Conservation (phyloP, 2,797 vertebrate species). For the Silurus lanzhouensis region DNA sequence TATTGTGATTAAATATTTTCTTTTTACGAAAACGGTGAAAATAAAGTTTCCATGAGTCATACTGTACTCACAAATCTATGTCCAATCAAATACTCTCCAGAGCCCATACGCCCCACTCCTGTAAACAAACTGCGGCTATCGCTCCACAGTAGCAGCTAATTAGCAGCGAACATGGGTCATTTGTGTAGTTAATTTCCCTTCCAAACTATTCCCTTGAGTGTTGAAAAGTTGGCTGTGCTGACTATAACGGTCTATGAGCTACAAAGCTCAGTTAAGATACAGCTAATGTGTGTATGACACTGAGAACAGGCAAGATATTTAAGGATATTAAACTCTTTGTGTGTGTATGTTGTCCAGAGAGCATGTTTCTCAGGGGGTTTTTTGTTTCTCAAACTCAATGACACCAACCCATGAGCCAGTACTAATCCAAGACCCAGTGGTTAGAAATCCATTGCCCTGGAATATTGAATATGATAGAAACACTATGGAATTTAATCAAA, state of each 20-base stretch:
- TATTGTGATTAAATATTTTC: neutral
- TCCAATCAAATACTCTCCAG: constrained; percentile 2
- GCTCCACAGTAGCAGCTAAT: constrained; percentile 14
- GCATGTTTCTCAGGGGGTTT: neutral
- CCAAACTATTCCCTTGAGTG: constrained; percentile 16
- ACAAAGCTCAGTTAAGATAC: neutral
- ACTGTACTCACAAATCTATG: neutral
- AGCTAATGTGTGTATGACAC: neutral
- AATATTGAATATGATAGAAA: neutral
- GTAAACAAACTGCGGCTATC: constrained; percentile 12
- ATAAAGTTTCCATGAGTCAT: neutral
- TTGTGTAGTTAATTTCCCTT: constrained; percentile 24
- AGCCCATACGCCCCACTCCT: neutral
- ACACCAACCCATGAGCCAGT: neutral
- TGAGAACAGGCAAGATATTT: neutral
- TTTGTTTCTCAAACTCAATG: neutral
- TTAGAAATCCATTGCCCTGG: neutral
- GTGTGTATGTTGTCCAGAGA: neutral
- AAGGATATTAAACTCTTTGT: neutral
- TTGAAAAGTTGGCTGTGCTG: constrained; percentile 26
- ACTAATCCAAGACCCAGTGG: neutral
- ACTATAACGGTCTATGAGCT: neutral
- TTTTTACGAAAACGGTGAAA: neutral
- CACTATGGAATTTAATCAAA: neutral
- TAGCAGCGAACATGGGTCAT: constrained; percentile 26